Evolutionary conservation across 2,888 invertebrate genomes (phyloP).

Genomic region (Andrena trimmerana): DNA sequence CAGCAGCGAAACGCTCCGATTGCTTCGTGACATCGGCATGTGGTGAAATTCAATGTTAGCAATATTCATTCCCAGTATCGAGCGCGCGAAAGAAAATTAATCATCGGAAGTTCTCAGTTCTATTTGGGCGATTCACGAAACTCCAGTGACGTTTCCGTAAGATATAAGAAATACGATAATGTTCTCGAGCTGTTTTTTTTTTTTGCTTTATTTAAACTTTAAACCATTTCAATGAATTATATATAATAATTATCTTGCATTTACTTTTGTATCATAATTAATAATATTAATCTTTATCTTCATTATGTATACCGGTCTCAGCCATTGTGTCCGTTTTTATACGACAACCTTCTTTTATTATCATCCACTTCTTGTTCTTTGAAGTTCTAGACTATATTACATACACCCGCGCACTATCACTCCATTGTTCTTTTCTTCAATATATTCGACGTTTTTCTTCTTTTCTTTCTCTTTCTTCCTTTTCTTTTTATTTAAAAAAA

Average conservation of each 20-base stretch:
- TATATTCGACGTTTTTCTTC: conserved; percentile 52
- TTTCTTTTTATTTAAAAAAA: conserved; percentile 28
- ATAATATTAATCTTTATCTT: conserved; percentile 79
- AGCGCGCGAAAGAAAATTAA: conserved; percentile 52
- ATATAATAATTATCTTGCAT: conserved; percentile 80
- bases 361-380: conserved; percentile 65
- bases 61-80: conserved; percentile 28
- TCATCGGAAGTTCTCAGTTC: conserved; percentile 49
- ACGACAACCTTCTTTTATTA: conserved; percentile 61
- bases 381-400: conserved; percentile 78
- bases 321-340: conserved; percentile 62
- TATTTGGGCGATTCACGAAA: conserved; percentile 68
- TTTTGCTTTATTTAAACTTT: conserved; percentile 82
- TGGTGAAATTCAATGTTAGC: conserved; percentile 50
- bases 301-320: conserved; percentile 81
- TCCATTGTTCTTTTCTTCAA: conserved; percentile 60
- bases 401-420: conserved; percentile 73
- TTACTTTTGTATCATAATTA: conserved; percentile 80
- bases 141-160: conserved; percentile 67
- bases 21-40: conserved; percentile 47
- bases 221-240: conserved; percentile 82
- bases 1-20: conserved; percentile 57
- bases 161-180: conserved; percentile 76
- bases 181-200: conserved; percentile 71
- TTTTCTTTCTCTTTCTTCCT: conserved; percentile 3